Evolutionary conservation across 2,797 vertebrate species (phyloP).

Genomic region (Enteromius fasciolatus): DNA sequence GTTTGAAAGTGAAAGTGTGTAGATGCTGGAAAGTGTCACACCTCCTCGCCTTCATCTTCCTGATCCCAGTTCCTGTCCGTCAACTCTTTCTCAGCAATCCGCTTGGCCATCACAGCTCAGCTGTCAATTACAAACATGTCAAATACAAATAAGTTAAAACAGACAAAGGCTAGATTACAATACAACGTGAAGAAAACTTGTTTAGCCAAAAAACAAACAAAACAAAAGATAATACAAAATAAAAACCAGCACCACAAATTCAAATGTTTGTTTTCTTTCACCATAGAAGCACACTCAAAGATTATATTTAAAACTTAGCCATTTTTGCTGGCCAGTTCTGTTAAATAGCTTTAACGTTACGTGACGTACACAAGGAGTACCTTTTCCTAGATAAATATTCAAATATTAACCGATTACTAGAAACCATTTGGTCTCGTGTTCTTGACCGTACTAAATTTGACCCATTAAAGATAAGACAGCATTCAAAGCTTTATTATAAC

Average conservation of each 20-base stretch:
- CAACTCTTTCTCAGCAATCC: constrained; percentile 94
- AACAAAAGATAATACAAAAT: too few species aligned
- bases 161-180: background rate
- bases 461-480: background rate
- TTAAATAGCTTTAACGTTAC: background rate
- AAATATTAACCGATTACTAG: background rate
- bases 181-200: background rate
- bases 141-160: background rate
- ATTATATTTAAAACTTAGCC: background rate
- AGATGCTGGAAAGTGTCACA: constrained; percentile 60
- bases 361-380: background rate
- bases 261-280: background rate
- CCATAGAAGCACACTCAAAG: background rate
- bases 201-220: background rate
- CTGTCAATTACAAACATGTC: constrained; percentile 45
- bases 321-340: background rate
- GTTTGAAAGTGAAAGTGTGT: background rate
- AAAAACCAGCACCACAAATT: too few species aligned
- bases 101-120: constrained; percentile 88
- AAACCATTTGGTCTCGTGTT: background rate
- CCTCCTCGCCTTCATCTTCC: constrained; percentile 96
- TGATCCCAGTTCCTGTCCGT: constrained; percentile 98
- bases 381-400: background rate
- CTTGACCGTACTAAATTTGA: background rate
- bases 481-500: too few species aligned